These are phyloP conservation scores for Melanotaenia pygmaea DNA, from an alignment of 2,797 vertebrate species.

Conservation along the genomic window DNA sequence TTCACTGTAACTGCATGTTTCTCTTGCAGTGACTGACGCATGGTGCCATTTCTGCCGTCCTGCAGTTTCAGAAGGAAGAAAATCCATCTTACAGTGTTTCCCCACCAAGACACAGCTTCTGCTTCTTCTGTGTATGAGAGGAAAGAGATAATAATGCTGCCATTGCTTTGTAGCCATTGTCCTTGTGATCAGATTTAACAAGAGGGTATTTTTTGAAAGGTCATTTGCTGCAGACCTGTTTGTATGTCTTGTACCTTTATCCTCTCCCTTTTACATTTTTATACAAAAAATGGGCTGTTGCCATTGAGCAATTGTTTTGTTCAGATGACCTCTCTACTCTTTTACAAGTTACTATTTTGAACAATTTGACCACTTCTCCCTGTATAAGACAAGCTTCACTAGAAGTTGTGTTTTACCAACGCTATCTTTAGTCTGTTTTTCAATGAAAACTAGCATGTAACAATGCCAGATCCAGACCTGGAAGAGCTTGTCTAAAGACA, in stretches of 20 bases:
- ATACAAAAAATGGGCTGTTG: no score
- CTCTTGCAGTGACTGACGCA: slow-evolving; percentile 52
- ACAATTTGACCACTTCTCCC: slow-evolving; percentile 2
- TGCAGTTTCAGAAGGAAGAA: slow-evolving; percentile 37
- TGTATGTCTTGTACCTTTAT: slow-evolving; percentile 6
- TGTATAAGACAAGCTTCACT: not conserved
- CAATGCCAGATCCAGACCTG: slow-evolving; percentile 5
- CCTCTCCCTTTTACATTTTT: slow-evolving; percentile 1
- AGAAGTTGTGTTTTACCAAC: not conserved
- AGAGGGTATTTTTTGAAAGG: slow-evolving; percentile 17
- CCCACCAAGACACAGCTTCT: slow-evolving; percentile 25
- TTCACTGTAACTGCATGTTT: slow-evolving; percentile 26
- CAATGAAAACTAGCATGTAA: slow-evolving; percentile 1
- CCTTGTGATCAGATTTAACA: slow-evolving; percentile 22
- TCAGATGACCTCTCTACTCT: slow-evolving; percentile 21
- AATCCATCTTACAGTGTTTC: slow-evolving; percentile 6
- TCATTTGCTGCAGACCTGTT: slow-evolving; percentile 23
- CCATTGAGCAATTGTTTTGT: not conserved
- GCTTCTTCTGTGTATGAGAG: slow-evolving; percentile 13
- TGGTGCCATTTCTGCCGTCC: slow-evolving; percentile 19
- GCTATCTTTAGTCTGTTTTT: not conserved
- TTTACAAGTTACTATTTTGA: slow-evolving; percentile 35
- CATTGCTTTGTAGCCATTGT: slow-evolving; percentile 9
- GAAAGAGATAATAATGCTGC: slow-evolving; percentile 19
- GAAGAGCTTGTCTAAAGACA: slow-evolving; percentile 18